A percentile compares a stretch with the other conserved stretches of the same genome.
Evolutionary conservation across 64 coral and sea anemone species (phyloP).

Genomic region (Platygyra sinensis): DNA sequence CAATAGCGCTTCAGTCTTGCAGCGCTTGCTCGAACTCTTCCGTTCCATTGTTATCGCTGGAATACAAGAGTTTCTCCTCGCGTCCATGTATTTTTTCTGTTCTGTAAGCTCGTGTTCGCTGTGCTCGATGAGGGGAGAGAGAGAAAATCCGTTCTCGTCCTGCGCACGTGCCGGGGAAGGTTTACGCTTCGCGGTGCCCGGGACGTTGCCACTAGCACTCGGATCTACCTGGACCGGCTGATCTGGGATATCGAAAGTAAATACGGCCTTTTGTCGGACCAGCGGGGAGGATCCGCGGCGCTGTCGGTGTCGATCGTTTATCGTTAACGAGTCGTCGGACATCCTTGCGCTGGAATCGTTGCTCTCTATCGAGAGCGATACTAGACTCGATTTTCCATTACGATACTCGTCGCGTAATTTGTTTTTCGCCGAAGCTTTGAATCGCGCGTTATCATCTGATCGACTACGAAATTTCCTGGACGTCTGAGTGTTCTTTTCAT

Average conservation of each 20-base stretch:
- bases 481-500: neutral
- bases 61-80: constrained; percentile 37
- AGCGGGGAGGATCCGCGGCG: constrained; percentile 87
- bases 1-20: neutral
- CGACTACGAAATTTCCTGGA: neutral
- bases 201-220: neutral
- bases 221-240: constrained; percentile 38
- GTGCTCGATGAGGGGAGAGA: constrained; percentile 37
- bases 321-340: constrained; percentile 75
- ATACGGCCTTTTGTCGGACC: constrained; percentile 83
- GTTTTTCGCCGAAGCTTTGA: neutral
- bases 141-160: constrained; percentile 8
- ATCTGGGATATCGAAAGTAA: constrained; percentile 85
- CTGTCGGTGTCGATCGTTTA: constrained; percentile 56
- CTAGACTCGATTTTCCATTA: neutral
- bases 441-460: neutral
- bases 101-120: constrained; percentile 40
- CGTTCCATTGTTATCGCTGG: constrained; percentile 61
- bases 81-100: constrained; percentile 10
- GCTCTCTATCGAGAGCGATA: constrained; percentile 60
- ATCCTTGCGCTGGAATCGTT: constrained; percentile 71
- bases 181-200: neutral
- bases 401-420: constrained; percentile 13
- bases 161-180: neutral
- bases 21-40: constrained; percentile 48